Base-by-base conservation (phyloP, 2,113 vertebrate species). In the Dromaius novaehollandiae region DNA sequence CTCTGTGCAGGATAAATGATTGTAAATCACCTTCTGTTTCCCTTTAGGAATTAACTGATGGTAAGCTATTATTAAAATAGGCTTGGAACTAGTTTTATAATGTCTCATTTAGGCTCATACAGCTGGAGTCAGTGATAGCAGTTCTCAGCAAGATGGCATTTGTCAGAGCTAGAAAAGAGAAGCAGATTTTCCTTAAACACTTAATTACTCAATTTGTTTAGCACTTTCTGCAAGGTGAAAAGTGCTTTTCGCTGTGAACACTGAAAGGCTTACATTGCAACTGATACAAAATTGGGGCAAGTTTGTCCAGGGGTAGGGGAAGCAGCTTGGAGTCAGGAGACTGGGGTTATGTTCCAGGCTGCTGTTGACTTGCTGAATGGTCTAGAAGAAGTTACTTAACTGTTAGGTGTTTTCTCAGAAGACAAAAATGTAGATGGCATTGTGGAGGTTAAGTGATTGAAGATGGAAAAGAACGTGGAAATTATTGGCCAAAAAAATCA, bases 81-180 rank as follows among this genome's bases (percentile, higher is more conserved):
- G 6, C n/a, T 80, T 80, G 71, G 65, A 95, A 74, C 40, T 65
- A 58, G 42, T 63, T 95, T 80, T 76, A 50, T 55, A 46, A 13
- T 36, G 30, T 77, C 82, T 86, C 36, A 21, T 63, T 86, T 50
- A 73, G 51, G 63, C 79, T 90, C 42, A 30, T 36, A 40, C 46
- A 73, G 46, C 56, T 90, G 63, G 26, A 56, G 30, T 61, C 48
- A 61, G 42, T 44, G 51, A 73, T 34, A 71, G 34, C 25, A 42
- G 71, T 78, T 90, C 79, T 74, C 64, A 68, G 46, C 25, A 66
- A 85, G 55, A 46, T 61, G 32, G 14, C 88, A 21, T 87, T 92
- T 82, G 44, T 82, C 50, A 81, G 90, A 95, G 53, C 71, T 74
- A 81, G 84, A 44, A 24, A 50, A 89, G 75, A 89, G 85, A 86